Evolutionary conservation across 1,140 invertebrate species (phyloP), one percentile per base, ranked within the genome.

Genomic region (Trichomalopsis sarcophagae): DNA sequence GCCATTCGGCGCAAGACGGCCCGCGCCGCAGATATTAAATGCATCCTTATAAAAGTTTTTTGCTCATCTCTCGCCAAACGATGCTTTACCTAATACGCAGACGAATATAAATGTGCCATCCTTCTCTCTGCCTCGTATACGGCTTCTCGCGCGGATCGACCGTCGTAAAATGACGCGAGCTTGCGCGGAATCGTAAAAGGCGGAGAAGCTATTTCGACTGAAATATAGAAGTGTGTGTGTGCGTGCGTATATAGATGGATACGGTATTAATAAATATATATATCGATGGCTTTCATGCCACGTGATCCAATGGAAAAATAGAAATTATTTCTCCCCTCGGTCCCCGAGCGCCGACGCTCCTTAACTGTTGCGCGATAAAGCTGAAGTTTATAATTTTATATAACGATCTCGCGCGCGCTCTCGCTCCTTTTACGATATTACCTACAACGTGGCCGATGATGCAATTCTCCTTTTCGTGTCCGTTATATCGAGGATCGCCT

Each of bases 181-280:
- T 62, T 62, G 17, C 55, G 36, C 13, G 75, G 75, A 73, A 71
- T 84, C 80, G 50, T 86, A 81, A 86, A 87, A 86, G 14, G 69
- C 82, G 69, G 82, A 62, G 55, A 77, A 86, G 73, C 75, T 62
- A 71, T 84, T 36, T 14, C 62, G 71, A 40, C 14, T 77, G 30
- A 47, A 87, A 81, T 85, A 81, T 44, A 81, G 78, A 50, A 83
- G 14, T 44, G 10, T 44, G 33, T 0, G 33, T 44, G 33, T 36
- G 4, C 5, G 33, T 36, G 33, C 5, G 33, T 36, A 1, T 36
- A 36, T 36, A 36, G 3, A 50, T 36, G 40, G 55, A 66, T 79
- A 62, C 7, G 30, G 23, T 68, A 79, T 68, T 79, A 36, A 68
- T 80, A 40, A 27, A 68, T 68, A 50, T 62, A 50, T 62, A n/a